Percentiles rank a stretch among this genome's conserved stretches.
phyloP scores from a whole-genome alignment of 2,888 invertebrate species.

The Eurytoma californica region DNA sequence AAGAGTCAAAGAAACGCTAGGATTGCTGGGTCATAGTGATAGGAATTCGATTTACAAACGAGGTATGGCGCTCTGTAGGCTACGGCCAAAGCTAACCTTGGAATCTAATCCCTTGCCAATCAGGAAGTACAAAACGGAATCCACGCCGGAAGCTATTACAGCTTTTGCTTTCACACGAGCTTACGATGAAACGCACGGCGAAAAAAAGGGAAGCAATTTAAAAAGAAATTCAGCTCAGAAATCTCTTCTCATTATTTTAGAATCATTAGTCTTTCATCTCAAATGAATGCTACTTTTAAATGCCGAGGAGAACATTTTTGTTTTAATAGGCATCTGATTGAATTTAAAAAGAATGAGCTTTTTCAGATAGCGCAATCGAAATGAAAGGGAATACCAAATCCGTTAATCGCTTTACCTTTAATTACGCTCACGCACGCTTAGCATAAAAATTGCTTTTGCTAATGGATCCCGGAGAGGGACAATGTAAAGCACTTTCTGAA shows the following conservation, averaged over 20 bases:
- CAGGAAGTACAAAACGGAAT: slow-evolving; percentile 40
- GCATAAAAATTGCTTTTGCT: slow-evolving; percentile 23
- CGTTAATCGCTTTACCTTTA: slow-evolving; percentile 29
- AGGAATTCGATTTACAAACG: slow-evolving; percentile 6
- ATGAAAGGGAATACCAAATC: background rate
- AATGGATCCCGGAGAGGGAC: slow-evolving; percentile 33
- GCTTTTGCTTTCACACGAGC: background rate
- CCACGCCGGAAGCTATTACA: slow-evolving; percentile 22
- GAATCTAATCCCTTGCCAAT: slow-evolving; percentile 49
- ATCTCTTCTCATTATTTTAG: too few species aligned
- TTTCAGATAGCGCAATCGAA: too few species aligned
- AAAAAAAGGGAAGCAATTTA: too few species aligned
- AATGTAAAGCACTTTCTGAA: slow-evolving; percentile 40
- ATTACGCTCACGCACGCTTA: slow-evolving; percentile 11
- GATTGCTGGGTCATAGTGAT: background rate
- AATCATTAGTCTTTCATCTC: background rate
- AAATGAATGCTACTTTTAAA: background rate
- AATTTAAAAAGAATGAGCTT: too few species aligned
- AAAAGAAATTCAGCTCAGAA: too few species aligned
- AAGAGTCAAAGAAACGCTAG: background rate
- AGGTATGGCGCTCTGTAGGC: background rate
- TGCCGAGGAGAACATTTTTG: too few species aligned
- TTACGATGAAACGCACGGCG: slow-evolving; percentile 12
- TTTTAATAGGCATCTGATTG: too few species aligned
- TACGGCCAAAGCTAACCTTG: slow-evolving; percentile 20